These are phyloP conservation scores for Bombus affinis DNA, from an alignment of 1,140 invertebrate genomes.

Conservation along the genomic window DNA sequence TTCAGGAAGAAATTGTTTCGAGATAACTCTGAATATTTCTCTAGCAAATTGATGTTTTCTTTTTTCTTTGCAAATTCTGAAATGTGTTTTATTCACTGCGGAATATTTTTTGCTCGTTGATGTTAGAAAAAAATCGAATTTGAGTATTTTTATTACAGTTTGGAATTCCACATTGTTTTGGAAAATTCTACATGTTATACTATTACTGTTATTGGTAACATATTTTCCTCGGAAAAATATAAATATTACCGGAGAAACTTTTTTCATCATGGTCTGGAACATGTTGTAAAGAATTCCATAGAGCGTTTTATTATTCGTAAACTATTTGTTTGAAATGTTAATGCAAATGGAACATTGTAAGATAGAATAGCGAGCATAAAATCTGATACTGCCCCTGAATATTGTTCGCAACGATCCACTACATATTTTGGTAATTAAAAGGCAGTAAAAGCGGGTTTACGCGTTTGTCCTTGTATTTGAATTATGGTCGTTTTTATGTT, in stretches of 20 bases:
- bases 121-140: not conserved
- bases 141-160: not conserved
- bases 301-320: not conserved
- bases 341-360: not conserved
- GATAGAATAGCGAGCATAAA: not conserved
- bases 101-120: too few relatives aligned
- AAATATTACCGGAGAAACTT: not conserved
- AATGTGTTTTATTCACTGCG: not conserved
- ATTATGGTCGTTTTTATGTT: slow-evolving; percentile 11
- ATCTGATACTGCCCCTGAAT: not conserved
- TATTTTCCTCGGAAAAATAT: not conserved
- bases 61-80: not conserved
- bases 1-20: not conserved
- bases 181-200: not conserved
- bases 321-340: not conserved
- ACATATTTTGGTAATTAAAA: slow-evolving; percentile 1
- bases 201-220: not conserved
- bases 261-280: not conserved
- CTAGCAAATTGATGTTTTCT: too few relatives aligned
- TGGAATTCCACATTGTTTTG: not conserved
- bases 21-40: not conserved
- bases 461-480: slow-evolving; percentile 2
- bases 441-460: not conserved
- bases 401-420: not conserved
- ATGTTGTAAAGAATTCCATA: not conserved